Conservation (phyloP, 92 coral and sea anemone species). For the Palythoa grandis region DNA sequence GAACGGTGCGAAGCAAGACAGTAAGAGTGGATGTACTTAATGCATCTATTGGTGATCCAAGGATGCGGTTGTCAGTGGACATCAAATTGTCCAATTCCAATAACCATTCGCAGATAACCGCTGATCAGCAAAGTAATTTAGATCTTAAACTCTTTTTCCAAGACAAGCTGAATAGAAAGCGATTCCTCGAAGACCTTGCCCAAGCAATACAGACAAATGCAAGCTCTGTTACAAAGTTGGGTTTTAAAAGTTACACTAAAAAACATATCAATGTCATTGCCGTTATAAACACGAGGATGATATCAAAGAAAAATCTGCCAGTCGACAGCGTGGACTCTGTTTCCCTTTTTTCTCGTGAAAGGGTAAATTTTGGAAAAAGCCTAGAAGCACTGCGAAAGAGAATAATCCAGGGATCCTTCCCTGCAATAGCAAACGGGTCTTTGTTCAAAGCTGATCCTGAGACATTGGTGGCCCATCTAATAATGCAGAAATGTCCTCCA, state of each 20-base stretch:
- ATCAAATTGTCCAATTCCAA: constrained; percentile 37
- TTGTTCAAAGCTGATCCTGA: constrained; percentile 9
- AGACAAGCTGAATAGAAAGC: too few relatives aligned
- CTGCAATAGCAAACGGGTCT: neutral
- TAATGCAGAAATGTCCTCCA: constrained; percentile 25
- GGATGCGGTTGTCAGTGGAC: constrained; percentile 50
- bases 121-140: neutral
- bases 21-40: constrained; percentile 62
- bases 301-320: neutral
- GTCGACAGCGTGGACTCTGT: neutral
- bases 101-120: neutral
- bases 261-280: neutral
- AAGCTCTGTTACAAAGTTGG: constrained; percentile 1
- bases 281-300: neutral
- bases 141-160: neutral
- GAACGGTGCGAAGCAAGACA: constrained; percentile 51
- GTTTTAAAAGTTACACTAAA: neutral
- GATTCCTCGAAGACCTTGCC: constrained; percentile 3
- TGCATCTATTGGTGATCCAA: constrained; percentile 62
- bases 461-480: neutral
- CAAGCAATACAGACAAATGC: constrained; percentile 15
- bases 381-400: constrained; percentile 13
- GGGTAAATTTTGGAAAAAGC: neutral
- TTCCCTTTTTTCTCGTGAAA: constrained; percentile 4
- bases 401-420: neutral